Conservation (phyloP, 2,888 invertebrate species). For the Apamea monoglypha region DNA sequence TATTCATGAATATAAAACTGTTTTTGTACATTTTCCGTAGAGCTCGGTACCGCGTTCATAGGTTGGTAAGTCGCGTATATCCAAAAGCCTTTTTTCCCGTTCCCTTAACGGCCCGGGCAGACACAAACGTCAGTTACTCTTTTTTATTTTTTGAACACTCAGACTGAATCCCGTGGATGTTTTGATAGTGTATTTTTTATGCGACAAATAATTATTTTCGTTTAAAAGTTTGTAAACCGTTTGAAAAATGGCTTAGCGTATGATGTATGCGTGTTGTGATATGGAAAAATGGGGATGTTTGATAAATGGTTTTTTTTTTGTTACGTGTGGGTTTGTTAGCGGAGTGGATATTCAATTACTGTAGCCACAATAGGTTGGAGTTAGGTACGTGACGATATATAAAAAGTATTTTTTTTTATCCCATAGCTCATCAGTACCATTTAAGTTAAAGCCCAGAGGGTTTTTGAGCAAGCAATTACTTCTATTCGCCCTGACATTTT, state of each 20-base stretch:
- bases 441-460: background rate
- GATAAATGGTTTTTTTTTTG: conserved; percentile 2
- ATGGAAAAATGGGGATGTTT: conserved; percentile 13
- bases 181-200: conserved; percentile 38
- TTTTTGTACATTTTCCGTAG: conserved; percentile 5
- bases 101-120: conserved; percentile 20
- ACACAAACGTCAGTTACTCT: conserved; percentile 39
- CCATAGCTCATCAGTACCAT: too few species aligned
- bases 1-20: conserved; percentile 10
- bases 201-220: conserved; percentile 29
- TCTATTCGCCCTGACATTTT: background rate
- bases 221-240: conserved; percentile 39
- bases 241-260: conserved; percentile 26
- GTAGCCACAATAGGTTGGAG: background rate
- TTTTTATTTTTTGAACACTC: conserved; percentile 40
- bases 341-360: conserved; percentile 9
- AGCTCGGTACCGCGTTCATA: background rate
- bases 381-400: background rate
- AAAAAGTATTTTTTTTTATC: background rate
- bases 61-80: conserved; percentile 11
- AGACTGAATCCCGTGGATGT: conserved; percentile 17
- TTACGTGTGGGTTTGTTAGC: background rate
- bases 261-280: conserved; percentile 14
- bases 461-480: background rate
- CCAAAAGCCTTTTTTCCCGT: conserved; percentile 30